phyloP scores from a whole-genome alignment of 2,113 vertebrate species.

The Larimichthys crocea region DNA sequence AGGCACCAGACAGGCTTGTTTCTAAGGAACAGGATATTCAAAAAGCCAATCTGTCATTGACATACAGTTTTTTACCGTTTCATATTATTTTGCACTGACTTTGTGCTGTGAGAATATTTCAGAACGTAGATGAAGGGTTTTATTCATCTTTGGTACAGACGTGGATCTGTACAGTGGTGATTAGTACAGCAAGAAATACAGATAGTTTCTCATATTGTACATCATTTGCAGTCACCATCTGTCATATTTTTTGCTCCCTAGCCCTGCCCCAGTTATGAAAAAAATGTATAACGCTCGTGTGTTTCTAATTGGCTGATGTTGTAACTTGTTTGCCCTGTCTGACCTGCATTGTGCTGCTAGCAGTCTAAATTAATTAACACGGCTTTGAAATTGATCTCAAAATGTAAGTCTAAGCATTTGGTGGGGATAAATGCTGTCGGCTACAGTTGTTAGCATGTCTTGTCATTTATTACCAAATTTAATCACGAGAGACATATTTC shows the following conservation, averaged over 20 bases:
- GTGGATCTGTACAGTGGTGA: conserved; percentile 14
- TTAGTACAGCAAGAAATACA: conserved; percentile 27
- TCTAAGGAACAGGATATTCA: conserved; percentile 63
- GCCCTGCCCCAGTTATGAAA: conserved; percentile 57
- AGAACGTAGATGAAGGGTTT: conserved; percentile 33
- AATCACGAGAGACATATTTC: conserved; percentile 66
- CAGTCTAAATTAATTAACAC: conserved; percentile 83
- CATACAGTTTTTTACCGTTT: conserved; percentile 30
- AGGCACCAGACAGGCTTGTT: conserved; percentile 57
- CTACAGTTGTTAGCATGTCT: conserved; percentile 72
- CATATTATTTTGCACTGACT: conserved; percentile 36
- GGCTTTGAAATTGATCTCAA: conserved; percentile 81
- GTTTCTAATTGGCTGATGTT: conserved; percentile 82
- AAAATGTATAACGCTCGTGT: conserved; percentile 58
- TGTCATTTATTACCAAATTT: conserved; percentile 68
- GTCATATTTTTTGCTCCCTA: conserved; percentile 53
- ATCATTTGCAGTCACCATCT: conserved; percentile 52
- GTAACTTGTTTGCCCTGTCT: conserved; percentile 78
- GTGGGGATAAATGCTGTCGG: conserved; percentile 71
- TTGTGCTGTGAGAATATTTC: conserved; percentile 23
- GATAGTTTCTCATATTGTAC: not conserved
- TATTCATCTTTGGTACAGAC: conserved; percentile 21
- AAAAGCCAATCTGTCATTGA: conserved; percentile 68
- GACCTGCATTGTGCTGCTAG: conserved; percentile 82
- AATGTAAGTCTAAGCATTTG: conserved; percentile 76